Evolutionary conservation across 2,797 vertebrate species (phyloP).

Genomic region (Bucorvus abyssinicus): DNA sequence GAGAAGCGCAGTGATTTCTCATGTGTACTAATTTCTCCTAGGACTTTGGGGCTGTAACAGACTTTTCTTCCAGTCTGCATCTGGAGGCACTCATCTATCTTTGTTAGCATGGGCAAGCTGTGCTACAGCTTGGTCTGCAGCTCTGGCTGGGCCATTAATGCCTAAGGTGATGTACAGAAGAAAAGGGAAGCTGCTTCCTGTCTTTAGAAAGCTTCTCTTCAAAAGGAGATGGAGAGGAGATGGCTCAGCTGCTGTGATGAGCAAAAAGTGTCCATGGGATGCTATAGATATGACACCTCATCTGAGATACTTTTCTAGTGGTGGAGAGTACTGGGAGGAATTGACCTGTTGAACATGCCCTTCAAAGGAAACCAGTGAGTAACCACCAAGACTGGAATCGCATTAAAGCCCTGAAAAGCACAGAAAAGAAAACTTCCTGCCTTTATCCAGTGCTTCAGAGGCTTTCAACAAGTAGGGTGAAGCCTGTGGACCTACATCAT

Average conservation of each 20-base stretch:
- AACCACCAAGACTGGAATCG: not conserved
- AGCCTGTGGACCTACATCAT: fast-evolving
- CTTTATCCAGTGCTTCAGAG: not conserved
- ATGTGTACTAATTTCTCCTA: not conserved
- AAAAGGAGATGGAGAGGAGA: not conserved
- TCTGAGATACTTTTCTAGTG: not conserved
- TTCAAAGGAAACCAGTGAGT: not conserved
- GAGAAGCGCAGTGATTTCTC: not conserved
- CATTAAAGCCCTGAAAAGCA: not conserved
- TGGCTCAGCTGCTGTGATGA: not conserved
- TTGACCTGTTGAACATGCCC: not conserved
- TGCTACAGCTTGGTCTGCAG: not conserved
- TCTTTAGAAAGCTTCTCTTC: not conserved
- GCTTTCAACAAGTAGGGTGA: not conserved
- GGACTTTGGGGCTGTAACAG: not conserved
- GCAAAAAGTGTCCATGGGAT: not conserved
- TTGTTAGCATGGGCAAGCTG: not conserved
- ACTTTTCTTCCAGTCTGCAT: not conserved
- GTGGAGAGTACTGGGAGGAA: not conserved
- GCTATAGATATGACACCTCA: fast-evolving
- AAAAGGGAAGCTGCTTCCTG: not conserved
- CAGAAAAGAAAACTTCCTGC: not conserved
- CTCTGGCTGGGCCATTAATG: not conserved
- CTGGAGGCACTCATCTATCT: not conserved
- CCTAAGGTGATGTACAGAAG: not conserved